These are phyloP conservation scores for Carposina sasakii DNA, from an alignment of 1,140 invertebrate species.

Conservation along the genomic window DNA sequence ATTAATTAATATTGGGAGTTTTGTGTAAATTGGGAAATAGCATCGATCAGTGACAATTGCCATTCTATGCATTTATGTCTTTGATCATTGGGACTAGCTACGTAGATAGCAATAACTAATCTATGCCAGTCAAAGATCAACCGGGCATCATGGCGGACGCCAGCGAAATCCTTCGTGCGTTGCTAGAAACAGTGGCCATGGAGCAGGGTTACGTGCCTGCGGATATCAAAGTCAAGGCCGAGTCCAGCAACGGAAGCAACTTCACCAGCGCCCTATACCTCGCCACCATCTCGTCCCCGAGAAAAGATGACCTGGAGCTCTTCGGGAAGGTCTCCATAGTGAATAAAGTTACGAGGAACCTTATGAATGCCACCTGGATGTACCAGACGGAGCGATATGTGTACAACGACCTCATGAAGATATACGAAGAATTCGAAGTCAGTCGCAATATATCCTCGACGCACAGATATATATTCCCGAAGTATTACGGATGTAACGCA, in stretches of 20 bases:
- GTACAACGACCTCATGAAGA: no score
- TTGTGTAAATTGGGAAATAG: no score
- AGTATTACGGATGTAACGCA: conserved; percentile 24
- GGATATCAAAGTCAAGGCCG: conserved; percentile 7
- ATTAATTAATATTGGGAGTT: no score
- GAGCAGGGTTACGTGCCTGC: no score
- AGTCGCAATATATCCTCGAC: no score
- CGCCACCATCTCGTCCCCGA: conserved; percentile 13
- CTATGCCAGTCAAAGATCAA: conserved; percentile 22
- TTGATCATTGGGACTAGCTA: no score
- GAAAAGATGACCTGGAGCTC: conserved; percentile 15
- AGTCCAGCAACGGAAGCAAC: conserved; percentile 27
- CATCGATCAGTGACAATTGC: no score
- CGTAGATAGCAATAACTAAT: no score
- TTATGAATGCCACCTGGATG: not conserved
- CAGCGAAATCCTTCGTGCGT: conserved; percentile 3
- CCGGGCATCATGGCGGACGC: conserved; percentile 22
- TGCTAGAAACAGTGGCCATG: conserved; percentile 15
- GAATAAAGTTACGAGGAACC: conserved; percentile 7
- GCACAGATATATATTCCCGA: conserved; percentile 12
- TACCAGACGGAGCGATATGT: conserved; percentile 16
- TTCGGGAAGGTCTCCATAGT: conserved; percentile 24
- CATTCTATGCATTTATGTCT: no score
- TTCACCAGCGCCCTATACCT: conserved; percentile 27
- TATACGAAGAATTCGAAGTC: no score